Evolutionary conservation across 2,113 vertebrate genomes (phyloP).

Genomic region (Crotalus helleri): DNA sequence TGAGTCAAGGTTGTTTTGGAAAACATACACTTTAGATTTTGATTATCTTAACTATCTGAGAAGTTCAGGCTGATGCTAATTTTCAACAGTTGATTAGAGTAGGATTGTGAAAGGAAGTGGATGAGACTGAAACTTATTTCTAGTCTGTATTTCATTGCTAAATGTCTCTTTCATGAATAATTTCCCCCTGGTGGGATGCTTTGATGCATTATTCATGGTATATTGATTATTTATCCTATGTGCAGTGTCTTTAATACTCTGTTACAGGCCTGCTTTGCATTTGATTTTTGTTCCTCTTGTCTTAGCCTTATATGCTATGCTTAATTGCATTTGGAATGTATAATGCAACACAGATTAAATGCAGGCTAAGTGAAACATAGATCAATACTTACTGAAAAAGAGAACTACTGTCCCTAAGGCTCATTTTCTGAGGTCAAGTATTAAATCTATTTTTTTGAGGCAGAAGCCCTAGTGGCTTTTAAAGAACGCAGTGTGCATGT

Average conservation of each 20-base stretch:
- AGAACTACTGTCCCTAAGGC: neutral
- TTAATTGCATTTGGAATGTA: neutral
- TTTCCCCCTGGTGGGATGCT: neutral
- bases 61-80: neutral
- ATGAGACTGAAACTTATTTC: neutral
- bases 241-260: neutral
- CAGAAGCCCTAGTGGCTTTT: neutral
- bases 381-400: neutral
- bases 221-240: neutral
- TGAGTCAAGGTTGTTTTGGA: neutral
- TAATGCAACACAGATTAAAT: conserved; percentile 22
- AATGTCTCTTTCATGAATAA: fast-evolving
- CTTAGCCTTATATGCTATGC: neutral
- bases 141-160: neutral
- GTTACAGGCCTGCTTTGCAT: neutral
- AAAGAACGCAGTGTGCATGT: neutral
- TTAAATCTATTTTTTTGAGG: neutral
- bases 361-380: conserved; percentile 11
- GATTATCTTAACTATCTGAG: neutral
- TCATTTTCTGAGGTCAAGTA: neutral
- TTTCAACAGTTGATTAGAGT: neutral
- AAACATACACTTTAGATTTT: neutral
- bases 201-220: neutral
- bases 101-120: conserved; percentile 22
- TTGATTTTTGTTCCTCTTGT: neutral